Evolutionary conservation across 2,113 vertebrate species (phyloP).

Genomic region (Upupa epops): DNA sequence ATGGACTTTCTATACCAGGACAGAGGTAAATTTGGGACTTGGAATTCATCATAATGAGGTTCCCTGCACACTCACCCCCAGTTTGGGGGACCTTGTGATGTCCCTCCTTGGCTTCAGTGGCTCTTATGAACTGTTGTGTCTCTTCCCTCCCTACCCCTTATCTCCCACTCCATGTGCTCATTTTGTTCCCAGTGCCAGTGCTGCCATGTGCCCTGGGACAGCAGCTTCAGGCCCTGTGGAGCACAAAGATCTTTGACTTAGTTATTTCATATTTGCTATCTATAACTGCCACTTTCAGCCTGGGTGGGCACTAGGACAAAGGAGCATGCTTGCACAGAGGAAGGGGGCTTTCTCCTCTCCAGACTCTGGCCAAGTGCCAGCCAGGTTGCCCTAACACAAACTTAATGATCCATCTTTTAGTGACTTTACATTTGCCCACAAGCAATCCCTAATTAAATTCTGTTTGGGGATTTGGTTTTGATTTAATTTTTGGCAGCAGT

Average conservation of each 20-base stretch:
- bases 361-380: background rate
- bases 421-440: background rate
- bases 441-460: background rate
- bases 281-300: background rate
- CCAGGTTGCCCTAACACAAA: background rate
- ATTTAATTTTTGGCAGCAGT: conserved; percentile 4
- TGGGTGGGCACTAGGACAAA: background rate
- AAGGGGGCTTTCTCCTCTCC: background rate
- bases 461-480: background rate
- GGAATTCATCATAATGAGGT: background rate
- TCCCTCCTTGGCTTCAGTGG: background rate
- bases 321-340: background rate
- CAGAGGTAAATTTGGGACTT: background rate
- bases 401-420: background rate
- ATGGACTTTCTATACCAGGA: no score
- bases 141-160: background rate
- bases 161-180: background rate
- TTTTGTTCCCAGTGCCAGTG: background rate
- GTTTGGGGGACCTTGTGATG: background rate
- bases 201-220: background rate
- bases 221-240: background rate
- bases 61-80: background rate
- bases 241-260: background rate
- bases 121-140: background rate
- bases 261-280: background rate